Base-by-base conservation (phyloP, 1,140 invertebrate species). In the Hesperophylax magnus region DNA sequence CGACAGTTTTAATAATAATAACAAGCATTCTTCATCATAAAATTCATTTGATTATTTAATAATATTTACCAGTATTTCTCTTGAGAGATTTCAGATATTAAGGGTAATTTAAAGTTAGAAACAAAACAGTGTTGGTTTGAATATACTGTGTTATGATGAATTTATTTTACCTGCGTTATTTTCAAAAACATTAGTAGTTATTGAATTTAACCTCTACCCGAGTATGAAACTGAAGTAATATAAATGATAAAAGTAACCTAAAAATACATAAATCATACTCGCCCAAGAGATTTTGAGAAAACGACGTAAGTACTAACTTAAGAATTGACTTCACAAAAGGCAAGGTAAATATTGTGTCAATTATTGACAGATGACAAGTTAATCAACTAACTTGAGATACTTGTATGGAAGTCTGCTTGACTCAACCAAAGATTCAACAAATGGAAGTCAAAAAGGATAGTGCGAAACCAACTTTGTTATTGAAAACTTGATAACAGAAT, bases 301-400 rank as follows among this genome's bases (percentile, higher is more conserved):
- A 27, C 27, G 11, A 53, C 69, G 18, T 72, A 72, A 52, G 31
- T 52, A 72, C 69, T 72, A 52, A 47, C 18, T 52, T 53, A 72
- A 52, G 39, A 72, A 53, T 72, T 72, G 69, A 72, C 69, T 72
- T 72, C 52, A 53, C 27, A n/a, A 52, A 47, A 47, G 39, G 39
- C 39, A 47, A 47, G 39, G 39, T 47, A 8, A 47, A 47, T 47
- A 47, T 72, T 53, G 1, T 8, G 52, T 52, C n/a, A 72, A 47
- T 53, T 20, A 53, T 67, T 31, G 63, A 67, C 27, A 27, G 61
- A 60, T 61, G 20, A 22, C 20, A 61, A 24, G 58, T 20, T 61
- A 22, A 61, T 14, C 58, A 61, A 61, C 58, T 61, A 24, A 24
- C 18, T 61, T 61, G 58, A 18, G 18, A 61, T 61, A 61, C 20